Conservation (phyloP, 2,888 invertebrate species). For the Lycaena phlaeas region DNA sequence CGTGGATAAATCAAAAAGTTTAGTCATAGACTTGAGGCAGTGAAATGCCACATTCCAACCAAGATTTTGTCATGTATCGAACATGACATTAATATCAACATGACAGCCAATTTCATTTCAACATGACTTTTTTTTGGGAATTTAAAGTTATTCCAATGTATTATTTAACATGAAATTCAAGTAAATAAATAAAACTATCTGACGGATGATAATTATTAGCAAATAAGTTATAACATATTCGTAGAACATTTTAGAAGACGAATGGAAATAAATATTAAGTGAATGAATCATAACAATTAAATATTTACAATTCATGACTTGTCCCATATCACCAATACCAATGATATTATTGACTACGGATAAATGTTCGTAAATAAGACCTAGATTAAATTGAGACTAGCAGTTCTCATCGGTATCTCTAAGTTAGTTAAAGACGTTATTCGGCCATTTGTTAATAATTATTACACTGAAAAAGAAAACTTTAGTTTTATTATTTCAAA, state of each 20-base stretch:
- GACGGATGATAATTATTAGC: too few species aligned
- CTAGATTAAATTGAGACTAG: conserved; percentile 52
- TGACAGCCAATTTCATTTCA: too few species aligned
- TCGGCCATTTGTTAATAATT: conserved; percentile 8
- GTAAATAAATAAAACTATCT: too few species aligned
- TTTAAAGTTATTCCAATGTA: too few species aligned
- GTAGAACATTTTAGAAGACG: background rate
- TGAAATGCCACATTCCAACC: too few species aligned
- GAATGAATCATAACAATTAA: too few species aligned
- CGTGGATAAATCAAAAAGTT: conserved; percentile 28
- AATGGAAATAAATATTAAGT: background rate
- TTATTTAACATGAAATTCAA: too few species aligned
- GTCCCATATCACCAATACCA: background rate
- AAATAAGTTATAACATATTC: too few species aligned
- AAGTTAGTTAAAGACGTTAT: conserved; percentile 19
- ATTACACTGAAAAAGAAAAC: conserved; percentile 15
- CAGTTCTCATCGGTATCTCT: conserved; percentile 48
- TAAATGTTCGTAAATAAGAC: background rate
- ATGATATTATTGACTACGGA: background rate
- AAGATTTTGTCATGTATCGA: too few species aligned
- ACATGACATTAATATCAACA: too few species aligned
- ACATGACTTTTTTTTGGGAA: too few species aligned
- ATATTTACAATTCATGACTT: background rate
- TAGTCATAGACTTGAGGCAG: background rate
- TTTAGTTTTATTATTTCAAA: conserved; percentile 23